phyloP scores from a whole-genome alignment of 2,113 vertebrate species.

The Choloepus hoffmanni region DNA sequence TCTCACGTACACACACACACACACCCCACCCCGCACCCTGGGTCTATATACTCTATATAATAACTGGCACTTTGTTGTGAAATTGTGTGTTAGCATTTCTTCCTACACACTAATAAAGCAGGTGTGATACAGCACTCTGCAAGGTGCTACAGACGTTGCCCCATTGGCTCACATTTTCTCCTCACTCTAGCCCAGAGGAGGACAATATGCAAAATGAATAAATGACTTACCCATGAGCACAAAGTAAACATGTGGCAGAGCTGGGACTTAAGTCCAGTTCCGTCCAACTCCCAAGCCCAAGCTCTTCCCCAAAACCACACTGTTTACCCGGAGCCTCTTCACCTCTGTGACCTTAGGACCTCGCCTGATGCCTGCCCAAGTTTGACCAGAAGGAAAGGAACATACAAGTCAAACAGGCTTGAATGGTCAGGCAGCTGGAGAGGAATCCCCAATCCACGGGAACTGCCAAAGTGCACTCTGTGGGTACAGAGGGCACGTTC shows the following conservation, averaged over 20 bases:
- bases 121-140: fast-evolving
- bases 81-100: background rate
- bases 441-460: background rate
- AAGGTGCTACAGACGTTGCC: background rate
- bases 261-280: background rate
- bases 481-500: background rate
- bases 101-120: background rate
- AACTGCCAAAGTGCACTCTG: background rate
- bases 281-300: background rate
- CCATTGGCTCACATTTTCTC: background rate
- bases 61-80: background rate
- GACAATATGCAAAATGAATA: background rate
- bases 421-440: background rate
- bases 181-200: background rate
- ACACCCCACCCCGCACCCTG: no score
- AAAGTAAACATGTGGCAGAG: background rate
- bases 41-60: no score
- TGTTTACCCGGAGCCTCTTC: background rate
- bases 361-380: background rate
- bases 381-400: background rate
- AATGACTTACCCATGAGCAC: background rate
- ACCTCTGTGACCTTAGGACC: background rate
- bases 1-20: no score
- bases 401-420: background rate
- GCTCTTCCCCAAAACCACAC: background rate